Conservation (phyloP, 1,140 invertebrate species). For the Trypoxylus dichotomus region DNA sequence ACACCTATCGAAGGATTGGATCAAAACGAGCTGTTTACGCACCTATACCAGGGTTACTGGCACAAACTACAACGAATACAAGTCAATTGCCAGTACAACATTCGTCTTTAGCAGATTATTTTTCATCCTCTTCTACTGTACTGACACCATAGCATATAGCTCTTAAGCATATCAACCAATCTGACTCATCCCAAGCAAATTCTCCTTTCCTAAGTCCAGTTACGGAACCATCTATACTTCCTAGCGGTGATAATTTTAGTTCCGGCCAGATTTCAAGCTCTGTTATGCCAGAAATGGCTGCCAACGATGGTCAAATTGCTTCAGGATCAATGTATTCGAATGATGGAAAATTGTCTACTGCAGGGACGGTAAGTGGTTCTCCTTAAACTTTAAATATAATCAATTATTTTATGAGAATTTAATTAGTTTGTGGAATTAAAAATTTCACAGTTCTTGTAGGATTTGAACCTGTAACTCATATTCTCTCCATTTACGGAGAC, state of each 20-base stretch:
- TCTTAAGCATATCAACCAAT: constrained; percentile 22
- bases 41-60: constrained; percentile 50
- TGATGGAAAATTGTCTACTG: background rate
- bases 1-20: constrained; percentile 44
- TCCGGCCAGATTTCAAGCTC: background rate
- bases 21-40: constrained; percentile 52
- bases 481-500: too few species aligned
- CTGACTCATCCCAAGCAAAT: constrained; percentile 9
- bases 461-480: too few species aligned
- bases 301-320: background rate
- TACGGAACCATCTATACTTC: background rate
- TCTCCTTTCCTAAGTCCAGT: constrained; percentile 29
- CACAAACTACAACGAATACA: constrained; percentile 1
- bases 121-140: background rate
- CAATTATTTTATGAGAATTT: too few species aligned
- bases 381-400: too few species aligned
- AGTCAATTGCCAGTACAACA: background rate
- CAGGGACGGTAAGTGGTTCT: background rate
- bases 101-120: background rate
- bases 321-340: background rate
- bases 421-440: too few species aligned
- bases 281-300: background rate
- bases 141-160: background rate
- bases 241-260: constrained; percentile 26
- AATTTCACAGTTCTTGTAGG: too few species aligned